phyloP scores from a whole-genome alignment of 2,888 invertebrate species.

The Junonia oenone region DNA sequence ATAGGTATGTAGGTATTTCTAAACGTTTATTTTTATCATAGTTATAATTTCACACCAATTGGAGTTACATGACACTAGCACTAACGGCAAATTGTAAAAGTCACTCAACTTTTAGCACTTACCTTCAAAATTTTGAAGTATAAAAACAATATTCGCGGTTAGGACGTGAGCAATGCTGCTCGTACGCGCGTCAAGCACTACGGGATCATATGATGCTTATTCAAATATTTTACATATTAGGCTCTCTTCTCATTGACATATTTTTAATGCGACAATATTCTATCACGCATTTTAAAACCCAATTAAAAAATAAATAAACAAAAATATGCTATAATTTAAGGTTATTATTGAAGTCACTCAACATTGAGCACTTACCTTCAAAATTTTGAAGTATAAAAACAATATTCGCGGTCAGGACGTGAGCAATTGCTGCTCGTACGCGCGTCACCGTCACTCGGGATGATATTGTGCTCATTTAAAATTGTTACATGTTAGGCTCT shows the following conservation, averaged over 20 bases:
- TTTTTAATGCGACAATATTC: not conserved
- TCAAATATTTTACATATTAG: not conserved
- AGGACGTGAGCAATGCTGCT: not conserved
- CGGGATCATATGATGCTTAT: conserved; percentile 1
- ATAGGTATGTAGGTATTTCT: no score
- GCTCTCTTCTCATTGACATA: not conserved
- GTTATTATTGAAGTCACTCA: no score
- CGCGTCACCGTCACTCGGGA: not conserved
- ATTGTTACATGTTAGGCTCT: not conserved
- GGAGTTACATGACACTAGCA: no score
- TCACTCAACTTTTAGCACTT: no score
- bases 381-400: not conserved
- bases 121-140: not conserved
- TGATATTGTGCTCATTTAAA: conserved; percentile 3
- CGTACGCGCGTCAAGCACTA: not conserved
- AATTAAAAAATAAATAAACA: no score
- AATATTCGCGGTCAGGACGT: not conserved
- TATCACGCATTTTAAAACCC: no score
- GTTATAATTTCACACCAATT: no score
- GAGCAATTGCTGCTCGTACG: not conserved
- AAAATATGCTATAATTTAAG: no score
- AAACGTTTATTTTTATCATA: no score
- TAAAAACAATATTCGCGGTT: not conserved
- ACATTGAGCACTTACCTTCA: conserved; percentile 3
- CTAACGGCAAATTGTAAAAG: no score